A percentile compares a stretch with the other conserved stretches of the same genome.
Conservation (phyloP, 2,888 invertebrate species). For the Dolomedes plantarius region DNA sequence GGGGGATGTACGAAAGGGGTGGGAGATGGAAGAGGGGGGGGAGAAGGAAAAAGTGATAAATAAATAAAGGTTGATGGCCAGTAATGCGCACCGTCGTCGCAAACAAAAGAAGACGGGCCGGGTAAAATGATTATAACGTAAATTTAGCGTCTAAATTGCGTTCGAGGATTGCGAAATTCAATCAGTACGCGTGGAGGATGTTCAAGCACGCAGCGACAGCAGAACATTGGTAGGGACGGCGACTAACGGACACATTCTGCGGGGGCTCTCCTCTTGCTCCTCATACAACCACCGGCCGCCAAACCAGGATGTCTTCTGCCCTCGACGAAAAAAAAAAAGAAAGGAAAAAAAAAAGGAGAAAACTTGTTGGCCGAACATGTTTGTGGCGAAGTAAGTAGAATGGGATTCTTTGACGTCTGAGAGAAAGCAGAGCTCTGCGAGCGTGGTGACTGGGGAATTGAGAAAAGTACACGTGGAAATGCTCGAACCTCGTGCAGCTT, state of each 20-base stretch:
- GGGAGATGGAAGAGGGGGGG: neutral
- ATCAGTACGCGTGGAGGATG: slow-evolving; percentile 58
- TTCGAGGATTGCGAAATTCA: slow-evolving; percentile 72
- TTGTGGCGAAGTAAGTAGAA: too few species aligned
- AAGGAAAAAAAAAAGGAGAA: too few species aligned
- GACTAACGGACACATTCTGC: slow-evolving; percentile 19
- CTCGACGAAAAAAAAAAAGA: too few species aligned
- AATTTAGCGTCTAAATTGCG: slow-evolving; percentile 72
- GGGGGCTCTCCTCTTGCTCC: too few species aligned
- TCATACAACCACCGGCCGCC: neutral
- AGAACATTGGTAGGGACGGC: slow-evolving; percentile 62
- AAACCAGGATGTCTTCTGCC: too few species aligned
- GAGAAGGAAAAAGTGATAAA: slow-evolving; percentile 61
- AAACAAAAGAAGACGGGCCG: slow-evolving; percentile 65
- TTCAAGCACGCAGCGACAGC: slow-evolving; percentile 28
- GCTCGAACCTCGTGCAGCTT: too few species aligned
- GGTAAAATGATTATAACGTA: slow-evolving; percentile 72
- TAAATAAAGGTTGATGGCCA: slow-evolving; percentile 68
- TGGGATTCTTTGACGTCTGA: too few species aligned
- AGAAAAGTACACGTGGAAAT: too few species aligned
- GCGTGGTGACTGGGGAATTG: too few species aligned
- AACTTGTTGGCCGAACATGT: too few species aligned
- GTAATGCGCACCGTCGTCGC: slow-evolving; percentile 63
- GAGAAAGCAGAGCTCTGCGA: too few species aligned
- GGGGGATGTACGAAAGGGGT: neutral